Base-by-base conservation (phyloP, 2,888 invertebrate species). In the Hemithea aestivaria region DNA sequence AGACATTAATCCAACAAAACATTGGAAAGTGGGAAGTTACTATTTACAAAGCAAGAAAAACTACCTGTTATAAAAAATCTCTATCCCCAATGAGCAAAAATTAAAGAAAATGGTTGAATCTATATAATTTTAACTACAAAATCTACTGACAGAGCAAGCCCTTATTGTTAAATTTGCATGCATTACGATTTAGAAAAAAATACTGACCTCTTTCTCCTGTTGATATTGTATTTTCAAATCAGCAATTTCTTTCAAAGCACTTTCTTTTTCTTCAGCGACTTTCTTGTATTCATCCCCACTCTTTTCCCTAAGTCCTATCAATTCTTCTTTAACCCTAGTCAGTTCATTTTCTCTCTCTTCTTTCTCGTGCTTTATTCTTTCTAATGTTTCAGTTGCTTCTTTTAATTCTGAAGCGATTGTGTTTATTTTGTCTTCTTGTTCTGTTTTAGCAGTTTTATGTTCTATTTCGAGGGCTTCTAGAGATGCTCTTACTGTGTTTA, bases 161-260 rank as follows among this genome's bases (percentile, higher is more conserved):
- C 20, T 16, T n/a, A 35, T 35, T 41, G 32, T 25, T 20, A 11
- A 24, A 10, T 22, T 28, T 20, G 12, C 25, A 35, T 27, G 22
- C n/a, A n/a, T n/a, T n/a, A n/a, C n/a, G n/a, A n/a, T n/a, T n/a
- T n/a, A n/a, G n/a, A n/a, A n/a, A n/a, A n/a, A 20, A 23, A 10
- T 43, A 73, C 83, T 71, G 48, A 87, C 87, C 85, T 85, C 73
- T 57, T 82, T 85, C 31, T 87, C 85, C 41, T 73, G 73, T 51
- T 66, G 64, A 56, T 76, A 66, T 33, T 71, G 67, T 42, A 72
- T 67, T 22, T 62, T 76, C 29, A 85, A 45, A 38, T 77, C 75
- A 1, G 62, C 58, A 5, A 84, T 56, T 58, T 78, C 65, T 55
- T 73, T 73, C 16, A 78, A 41, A 0, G 77, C 84, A 0, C 61